Conservation (phyloP, 2,113 vertebrate genomes). For the Casuarius casuarius region DNA sequence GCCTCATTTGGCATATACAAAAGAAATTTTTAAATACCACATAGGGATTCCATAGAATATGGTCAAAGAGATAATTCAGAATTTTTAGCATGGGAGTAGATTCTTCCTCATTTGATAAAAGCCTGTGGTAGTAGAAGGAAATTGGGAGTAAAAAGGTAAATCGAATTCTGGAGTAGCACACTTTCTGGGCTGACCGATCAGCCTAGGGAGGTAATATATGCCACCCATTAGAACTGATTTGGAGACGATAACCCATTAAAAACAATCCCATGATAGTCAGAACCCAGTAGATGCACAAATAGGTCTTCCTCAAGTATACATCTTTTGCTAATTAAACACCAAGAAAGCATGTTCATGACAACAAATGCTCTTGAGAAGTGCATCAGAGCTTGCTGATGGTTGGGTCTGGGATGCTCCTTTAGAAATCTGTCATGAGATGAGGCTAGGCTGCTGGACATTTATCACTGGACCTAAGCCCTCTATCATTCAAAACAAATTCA, state of each 20-base stretch:
- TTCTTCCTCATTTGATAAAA: not conserved
- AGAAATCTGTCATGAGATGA: not conserved
- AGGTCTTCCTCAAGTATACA: not conserved
- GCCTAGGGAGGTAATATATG: not conserved
- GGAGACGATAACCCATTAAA: not conserved
- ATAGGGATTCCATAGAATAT: not conserved
- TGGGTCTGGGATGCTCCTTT: not conserved
- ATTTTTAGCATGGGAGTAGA: not conserved
- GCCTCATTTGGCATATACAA: not conserved
- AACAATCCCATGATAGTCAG: not conserved
- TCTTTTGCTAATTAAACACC: not conserved
- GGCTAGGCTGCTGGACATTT: not conserved
- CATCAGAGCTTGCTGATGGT: not conserved
- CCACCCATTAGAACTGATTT: not conserved
- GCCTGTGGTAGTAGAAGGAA: not conserved
- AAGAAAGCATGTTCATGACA: not conserved
- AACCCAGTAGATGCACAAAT: not conserved
- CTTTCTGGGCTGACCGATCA: not conserved
- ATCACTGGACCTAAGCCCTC: not conserved
- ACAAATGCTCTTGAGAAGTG: not conserved
- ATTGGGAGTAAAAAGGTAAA: not conserved
- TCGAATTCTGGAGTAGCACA: not conserved
- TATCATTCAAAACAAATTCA: not conserved
- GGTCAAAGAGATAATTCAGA: not conserved
- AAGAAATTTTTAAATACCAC: not conserved